phyloP scores from a whole-genome alignment of 2,888 invertebrate genomes.

The Aquatica leii region DNA sequence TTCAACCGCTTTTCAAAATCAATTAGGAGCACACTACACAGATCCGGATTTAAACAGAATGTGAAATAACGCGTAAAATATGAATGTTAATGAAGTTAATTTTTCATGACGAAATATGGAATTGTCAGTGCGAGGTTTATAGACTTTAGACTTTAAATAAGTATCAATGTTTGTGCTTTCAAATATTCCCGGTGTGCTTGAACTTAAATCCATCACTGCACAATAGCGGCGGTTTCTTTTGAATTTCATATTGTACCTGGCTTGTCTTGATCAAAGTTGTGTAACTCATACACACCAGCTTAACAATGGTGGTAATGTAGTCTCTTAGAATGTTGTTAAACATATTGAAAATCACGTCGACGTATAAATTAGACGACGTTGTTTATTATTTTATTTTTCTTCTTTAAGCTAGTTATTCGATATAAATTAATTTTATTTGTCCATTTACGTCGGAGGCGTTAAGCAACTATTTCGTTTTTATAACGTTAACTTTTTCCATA shows the following conservation, averaged over 20 bases:
- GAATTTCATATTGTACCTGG: slow-evolving; percentile 19
- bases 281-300: slow-evolving; percentile 22
- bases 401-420: slow-evolving; percentile 8
- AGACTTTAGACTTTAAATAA: neutral
- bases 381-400: slow-evolving; percentile 37
- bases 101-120: neutral
- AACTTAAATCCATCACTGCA: slow-evolving; percentile 8
- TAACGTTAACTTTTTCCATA: neutral
- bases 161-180: slow-evolving; percentile 4
- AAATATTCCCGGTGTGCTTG: slow-evolving; percentile 3
- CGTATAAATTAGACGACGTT: slow-evolving; percentile 38
- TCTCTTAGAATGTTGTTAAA: slow-evolving; percentile 37
- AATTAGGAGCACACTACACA: slow-evolving; percentile 15
- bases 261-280: slow-evolving; percentile 23
- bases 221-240: slow-evolving; percentile 16
- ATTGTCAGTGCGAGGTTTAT: neutral
- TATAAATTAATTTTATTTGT: slow-evolving; percentile 25
- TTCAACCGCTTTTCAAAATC: slow-evolving; percentile 23
- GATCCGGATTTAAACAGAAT: neutral
- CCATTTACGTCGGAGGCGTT: neutral
- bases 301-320: slow-evolving; percentile 33
- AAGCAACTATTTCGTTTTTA: neutral
- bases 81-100: neutral
- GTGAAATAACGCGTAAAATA: neutral
- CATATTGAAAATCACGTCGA: slow-evolving; percentile 42